phyloP scores from a whole-genome alignment of 2,888 invertebrate genomes.

The Plebejus melissa region DNA sequence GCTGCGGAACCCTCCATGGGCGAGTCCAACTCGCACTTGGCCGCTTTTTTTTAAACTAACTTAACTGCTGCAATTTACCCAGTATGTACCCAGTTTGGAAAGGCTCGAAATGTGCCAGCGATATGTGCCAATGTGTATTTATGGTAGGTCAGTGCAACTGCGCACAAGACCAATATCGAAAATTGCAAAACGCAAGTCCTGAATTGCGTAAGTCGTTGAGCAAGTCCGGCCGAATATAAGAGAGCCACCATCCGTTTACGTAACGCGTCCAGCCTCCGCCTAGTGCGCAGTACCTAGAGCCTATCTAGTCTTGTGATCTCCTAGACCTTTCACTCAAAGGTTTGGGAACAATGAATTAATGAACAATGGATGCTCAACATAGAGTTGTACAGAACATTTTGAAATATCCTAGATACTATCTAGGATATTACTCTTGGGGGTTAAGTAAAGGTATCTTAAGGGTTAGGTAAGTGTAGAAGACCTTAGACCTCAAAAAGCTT shows the following conservation, averaged over 20 bases:
- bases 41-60: too few species aligned
- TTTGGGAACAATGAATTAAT: neutral
- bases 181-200: conserved; percentile 72
- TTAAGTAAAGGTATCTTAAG: too few species aligned
- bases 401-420: too few species aligned
- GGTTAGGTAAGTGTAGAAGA: too few species aligned
- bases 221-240: conserved; percentile 65
- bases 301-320: conserved; percentile 3
- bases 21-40: too few species aligned
- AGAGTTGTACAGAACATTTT: too few species aligned
- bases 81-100: neutral
- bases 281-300: conserved; percentile 40
- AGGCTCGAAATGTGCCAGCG: neutral
- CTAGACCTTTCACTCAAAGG: neutral
- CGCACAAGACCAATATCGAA: conserved; percentile 58
- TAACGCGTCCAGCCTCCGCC: conserved; percentile 56
- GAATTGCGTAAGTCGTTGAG: conserved; percentile 67
- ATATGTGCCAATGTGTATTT: conserved; percentile 32
- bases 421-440: too few species aligned
- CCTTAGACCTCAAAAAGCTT: too few species aligned
- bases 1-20: too few species aligned
- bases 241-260: conserved; percentile 53
- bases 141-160: conserved; percentile 50
- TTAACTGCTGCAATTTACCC: too few species aligned
- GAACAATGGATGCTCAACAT: neutral